Evolutionary conservation across 2,888 invertebrate genomes (phyloP).

Genomic region (Diarsia dahlii): DNA sequence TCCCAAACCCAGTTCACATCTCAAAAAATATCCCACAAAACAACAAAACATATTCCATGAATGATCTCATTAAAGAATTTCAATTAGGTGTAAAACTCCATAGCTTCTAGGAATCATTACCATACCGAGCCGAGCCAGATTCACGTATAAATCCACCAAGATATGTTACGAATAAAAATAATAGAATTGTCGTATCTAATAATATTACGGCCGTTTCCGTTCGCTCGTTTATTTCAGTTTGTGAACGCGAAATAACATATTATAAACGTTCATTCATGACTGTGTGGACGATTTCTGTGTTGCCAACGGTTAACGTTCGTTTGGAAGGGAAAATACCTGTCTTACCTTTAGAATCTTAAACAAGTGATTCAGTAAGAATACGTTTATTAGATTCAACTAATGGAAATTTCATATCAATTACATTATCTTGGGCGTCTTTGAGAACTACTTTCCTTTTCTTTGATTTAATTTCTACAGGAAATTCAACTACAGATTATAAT

Average conservation of each 20-base stretch:
- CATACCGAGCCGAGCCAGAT: constrained; percentile 82
- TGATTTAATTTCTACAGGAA: constrained; percentile 42
- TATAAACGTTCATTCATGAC: constrained; percentile 83
- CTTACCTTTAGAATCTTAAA: constrained; percentile 7
- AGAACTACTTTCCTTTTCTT: constrained; percentile 38
- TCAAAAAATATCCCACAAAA: constrained; percentile 24
- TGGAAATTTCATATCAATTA: constrained; percentile 13
- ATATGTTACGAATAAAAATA: constrained; percentile 91
- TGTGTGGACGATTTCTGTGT: constrained; percentile 63
- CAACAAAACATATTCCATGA: constrained; percentile 72
- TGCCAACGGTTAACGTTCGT: constrained; percentile 51
- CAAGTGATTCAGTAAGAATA: not conserved
- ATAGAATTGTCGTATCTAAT: constrained; percentile 91
- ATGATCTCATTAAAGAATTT: constrained; percentile 74
- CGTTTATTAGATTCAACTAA: not conserved
- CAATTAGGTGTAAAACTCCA: constrained; percentile 83
- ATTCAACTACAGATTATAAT: constrained; percentile 38
- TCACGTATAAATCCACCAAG: constrained; percentile 88
- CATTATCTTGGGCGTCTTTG: constrained; percentile 12
- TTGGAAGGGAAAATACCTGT: constrained; percentile 12
- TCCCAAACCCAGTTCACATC: constrained; percentile 34
- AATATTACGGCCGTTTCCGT: constrained; percentile 90
- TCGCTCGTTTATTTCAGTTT: constrained; percentile 89
- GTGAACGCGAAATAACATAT: constrained; percentile 87
- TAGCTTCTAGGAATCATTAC: constrained; percentile 83